phyloP scores from a whole-genome alignment of 2,113 vertebrate species.

The Xenopus laevis region DNA sequence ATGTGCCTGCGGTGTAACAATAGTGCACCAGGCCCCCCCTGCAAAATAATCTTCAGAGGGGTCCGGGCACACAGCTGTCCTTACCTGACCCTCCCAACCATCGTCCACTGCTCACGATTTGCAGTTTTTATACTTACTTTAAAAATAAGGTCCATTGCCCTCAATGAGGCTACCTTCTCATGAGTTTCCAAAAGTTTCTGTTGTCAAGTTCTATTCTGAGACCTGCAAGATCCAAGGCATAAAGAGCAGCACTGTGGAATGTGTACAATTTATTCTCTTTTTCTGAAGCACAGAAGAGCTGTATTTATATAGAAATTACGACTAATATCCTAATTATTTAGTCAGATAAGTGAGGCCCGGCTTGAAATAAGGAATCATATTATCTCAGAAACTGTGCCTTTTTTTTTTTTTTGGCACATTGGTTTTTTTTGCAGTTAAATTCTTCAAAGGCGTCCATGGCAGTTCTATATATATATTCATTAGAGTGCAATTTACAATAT shows the following conservation, averaged over 20 bases:
- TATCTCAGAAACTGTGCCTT: not conserved
- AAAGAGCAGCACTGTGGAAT: not conserved
- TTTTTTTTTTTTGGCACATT: not conserved
- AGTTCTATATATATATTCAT: slow-evolving; percentile 11
- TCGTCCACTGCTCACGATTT: no score
- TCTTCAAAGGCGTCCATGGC: not conserved
- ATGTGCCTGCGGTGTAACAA: no score
- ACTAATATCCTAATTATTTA: not conserved
- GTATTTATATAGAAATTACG: not conserved
- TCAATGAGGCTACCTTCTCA: no score
- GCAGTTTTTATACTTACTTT: no score
- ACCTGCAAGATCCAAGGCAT: not conserved
- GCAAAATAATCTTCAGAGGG: no score
- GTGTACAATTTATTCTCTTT: not conserved
- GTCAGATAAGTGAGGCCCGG: not conserved
- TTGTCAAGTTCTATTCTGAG: no score
- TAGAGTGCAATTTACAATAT: slow-evolving; percentile 18
- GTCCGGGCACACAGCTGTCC: no score
- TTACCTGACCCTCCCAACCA: no score
- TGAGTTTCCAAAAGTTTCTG: no score
- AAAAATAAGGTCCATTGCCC: no score
- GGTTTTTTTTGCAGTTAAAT: not conserved
- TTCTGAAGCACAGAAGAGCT: not conserved
- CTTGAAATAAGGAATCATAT: not conserved
- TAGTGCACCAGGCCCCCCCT: no score